Percentiles rank a stretch among this genome's conserved stretches.
These are phyloP conservation scores for Porites divaricata DNA, from an alignment of 92 coral and sea anemone genomes.

Conservation along the genomic window DNA sequence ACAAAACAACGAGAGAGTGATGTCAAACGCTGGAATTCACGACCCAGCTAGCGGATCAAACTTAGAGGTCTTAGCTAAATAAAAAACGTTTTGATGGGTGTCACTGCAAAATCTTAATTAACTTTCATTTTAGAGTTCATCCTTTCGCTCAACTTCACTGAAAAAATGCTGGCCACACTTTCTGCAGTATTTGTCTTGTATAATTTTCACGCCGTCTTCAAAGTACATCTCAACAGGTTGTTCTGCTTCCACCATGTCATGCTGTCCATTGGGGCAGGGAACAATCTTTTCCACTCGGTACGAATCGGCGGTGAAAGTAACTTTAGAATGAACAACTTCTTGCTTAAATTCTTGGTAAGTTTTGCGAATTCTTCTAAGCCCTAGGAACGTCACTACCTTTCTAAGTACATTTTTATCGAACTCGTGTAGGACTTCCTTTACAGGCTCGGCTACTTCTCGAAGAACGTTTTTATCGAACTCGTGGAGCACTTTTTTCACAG, in stretches of 20 bases:
- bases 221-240: conserved; percentile 70
- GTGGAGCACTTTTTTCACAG: conserved; percentile 56
- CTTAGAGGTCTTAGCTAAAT: too few species aligned
- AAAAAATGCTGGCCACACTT: conserved; percentile 79
- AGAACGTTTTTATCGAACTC: conserved; percentile 24
- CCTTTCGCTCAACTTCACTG: conserved; percentile 34
- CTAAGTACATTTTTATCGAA: conserved; percentile 36
- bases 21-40: too few species aligned
- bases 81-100: not conserved
- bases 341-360: conserved; percentile 58
- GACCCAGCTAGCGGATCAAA: too few species aligned
- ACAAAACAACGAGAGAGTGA: too few species aligned
- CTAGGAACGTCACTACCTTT: conserved; percentile 51
- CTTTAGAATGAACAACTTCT: conserved; percentile 62
- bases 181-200: conserved; percentile 74
- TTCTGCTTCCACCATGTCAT: conserved; percentile 67
- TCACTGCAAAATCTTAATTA: not conserved
- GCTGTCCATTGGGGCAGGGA: conserved; percentile 71
- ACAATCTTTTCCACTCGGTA: conserved; percentile 67
- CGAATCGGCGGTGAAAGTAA: conserved; percentile 66
- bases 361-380: conserved; percentile 63
- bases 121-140: conserved; percentile 50
- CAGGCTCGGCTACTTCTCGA: conserved; percentile 62
- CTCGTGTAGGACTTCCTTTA: conserved; percentile 8
- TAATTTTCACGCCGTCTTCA: conserved; percentile 54